Conservation (phyloP, 2,113 vertebrate genomes). For the Malurus alboscapulatus region DNA sequence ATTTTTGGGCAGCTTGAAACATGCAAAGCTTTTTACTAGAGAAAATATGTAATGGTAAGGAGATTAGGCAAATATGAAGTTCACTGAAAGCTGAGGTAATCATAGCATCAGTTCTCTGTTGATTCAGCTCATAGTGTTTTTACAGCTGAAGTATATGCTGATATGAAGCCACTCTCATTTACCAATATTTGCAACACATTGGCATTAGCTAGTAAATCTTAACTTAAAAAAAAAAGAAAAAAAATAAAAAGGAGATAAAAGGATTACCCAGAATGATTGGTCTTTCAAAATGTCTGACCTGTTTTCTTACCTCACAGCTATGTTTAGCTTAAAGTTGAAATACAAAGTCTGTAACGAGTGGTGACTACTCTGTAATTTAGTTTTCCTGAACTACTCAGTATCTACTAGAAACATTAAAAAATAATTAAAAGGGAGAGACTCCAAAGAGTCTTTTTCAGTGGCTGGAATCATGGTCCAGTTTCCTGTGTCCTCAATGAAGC, state of each 20-base stretch:
- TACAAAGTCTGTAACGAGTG: accelerated
- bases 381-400: not conserved
- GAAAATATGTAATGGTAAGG: not conserved
- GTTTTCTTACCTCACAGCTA: not conserved
- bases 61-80: not conserved
- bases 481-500: not conserved
- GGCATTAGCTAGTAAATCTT: not conserved
- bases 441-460: not conserved
- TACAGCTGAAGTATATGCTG: not conserved
- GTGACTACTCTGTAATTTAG: not conserved
- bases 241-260: not conserved
- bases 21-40: not conserved
- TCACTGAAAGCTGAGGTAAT: not conserved
- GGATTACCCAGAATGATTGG: not conserved
- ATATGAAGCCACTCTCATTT: not conserved
- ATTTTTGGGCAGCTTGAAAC: not conserved
- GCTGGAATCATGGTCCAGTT: not conserved
- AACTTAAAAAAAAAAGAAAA: not conserved
- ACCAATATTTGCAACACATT: not conserved
- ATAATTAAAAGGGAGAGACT: not conserved
- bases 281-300: not conserved
- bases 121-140: not conserved
- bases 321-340: not conserved
- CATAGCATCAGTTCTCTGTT: not conserved
- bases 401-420: not conserved